These are phyloP conservation scores for Cyaniris semiargus DNA, from an alignment of 2,888 invertebrate species.

Conservation along the genomic window DNA sequence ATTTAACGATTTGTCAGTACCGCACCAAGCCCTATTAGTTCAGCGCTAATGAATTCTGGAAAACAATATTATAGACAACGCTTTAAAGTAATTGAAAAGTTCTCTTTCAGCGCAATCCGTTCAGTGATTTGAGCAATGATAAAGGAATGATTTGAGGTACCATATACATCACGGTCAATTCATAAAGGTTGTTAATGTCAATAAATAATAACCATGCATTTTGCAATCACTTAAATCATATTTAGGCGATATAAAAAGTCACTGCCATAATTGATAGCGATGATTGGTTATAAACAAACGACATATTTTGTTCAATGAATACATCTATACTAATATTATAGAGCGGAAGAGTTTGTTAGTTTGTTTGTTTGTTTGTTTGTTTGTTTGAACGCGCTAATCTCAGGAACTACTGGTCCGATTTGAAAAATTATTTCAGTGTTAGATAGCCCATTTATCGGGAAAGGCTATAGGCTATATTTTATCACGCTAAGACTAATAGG, in stretches of 20 bases:
- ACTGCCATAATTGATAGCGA: conserved; percentile 47
- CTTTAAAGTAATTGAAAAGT: background rate
- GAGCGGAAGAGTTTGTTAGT: too few species aligned
- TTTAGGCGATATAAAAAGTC: conserved; percentile 44
- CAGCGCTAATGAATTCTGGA: background rate
- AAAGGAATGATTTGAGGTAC: background rate
- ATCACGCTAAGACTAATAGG: too few species aligned
- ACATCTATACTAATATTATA: too few species aligned
- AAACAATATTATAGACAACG: background rate
- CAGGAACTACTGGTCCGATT: too few species aligned
- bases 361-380: too few species aligned
- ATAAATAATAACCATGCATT: conserved; percentile 38
- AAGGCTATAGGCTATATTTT: too few species aligned
- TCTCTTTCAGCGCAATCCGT: background rate
- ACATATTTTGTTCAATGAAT: conserved; percentile 50
- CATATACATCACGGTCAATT: background rate
- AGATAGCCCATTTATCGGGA: too few species aligned
- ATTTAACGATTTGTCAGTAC: background rate
- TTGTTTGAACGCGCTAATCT: too few species aligned
- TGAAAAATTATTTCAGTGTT: too few species aligned
- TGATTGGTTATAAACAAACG: conserved; percentile 45
- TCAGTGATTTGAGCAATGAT: background rate
- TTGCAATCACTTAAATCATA: conserved; percentile 43
- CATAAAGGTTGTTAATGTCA: background rate
- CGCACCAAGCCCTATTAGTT: conserved; percentile 6